A percentile compares a stretch with the other conserved stretches of the same genome.
Evolutionary conservation across 2,888 invertebrate genomes (phyloP).

Genomic region (Megalurothrips usitatus): DNA sequence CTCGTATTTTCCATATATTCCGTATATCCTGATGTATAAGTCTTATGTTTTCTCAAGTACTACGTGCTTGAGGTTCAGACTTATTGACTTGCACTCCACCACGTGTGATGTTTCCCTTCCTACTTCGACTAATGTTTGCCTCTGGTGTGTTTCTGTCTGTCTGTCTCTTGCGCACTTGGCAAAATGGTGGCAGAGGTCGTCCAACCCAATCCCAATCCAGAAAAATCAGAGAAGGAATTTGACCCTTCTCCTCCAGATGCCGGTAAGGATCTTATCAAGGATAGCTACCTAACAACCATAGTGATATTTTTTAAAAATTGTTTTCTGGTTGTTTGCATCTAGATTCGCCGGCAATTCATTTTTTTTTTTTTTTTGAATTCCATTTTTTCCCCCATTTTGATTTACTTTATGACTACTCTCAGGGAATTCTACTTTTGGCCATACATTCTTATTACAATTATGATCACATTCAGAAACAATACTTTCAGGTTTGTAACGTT

Average conservation of each 20-base stretch:
- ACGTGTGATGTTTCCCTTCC: not conserved
- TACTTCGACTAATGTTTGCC: constrained; percentile 1
- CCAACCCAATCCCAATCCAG: constrained; percentile 57
- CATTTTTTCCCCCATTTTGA: not conserved
- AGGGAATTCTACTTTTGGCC: not conserved
- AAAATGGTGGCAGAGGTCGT: constrained; percentile 31
- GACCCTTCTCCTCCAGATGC: constrained; percentile 64
- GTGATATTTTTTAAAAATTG: constrained; percentile 34
- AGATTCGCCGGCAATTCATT: constrained; percentile 27
- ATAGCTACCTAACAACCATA: not conserved
- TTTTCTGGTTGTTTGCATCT: constrained; percentile 33
- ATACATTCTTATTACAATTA: constrained; percentile 32
- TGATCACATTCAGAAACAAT: constrained; percentile 31
- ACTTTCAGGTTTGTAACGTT: too few relatives aligned
- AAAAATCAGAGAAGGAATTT: constrained; percentile 55
- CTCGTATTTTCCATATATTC: too few relatives aligned
- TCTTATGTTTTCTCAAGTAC: too few relatives aligned
- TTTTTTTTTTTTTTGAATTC: not conserved
- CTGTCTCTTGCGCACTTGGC: constrained; percentile 13
- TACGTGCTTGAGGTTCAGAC: too few relatives aligned
- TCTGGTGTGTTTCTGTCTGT: constrained; percentile 24
- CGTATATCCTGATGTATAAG: too few relatives aligned
- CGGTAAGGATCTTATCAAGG: constrained; percentile 51
- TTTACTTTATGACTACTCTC: not conserved
- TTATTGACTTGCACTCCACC: not conserved